phyloP scores from a whole-genome alignment of 2,797 vertebrate species.

The Spea hammondii region DNA sequence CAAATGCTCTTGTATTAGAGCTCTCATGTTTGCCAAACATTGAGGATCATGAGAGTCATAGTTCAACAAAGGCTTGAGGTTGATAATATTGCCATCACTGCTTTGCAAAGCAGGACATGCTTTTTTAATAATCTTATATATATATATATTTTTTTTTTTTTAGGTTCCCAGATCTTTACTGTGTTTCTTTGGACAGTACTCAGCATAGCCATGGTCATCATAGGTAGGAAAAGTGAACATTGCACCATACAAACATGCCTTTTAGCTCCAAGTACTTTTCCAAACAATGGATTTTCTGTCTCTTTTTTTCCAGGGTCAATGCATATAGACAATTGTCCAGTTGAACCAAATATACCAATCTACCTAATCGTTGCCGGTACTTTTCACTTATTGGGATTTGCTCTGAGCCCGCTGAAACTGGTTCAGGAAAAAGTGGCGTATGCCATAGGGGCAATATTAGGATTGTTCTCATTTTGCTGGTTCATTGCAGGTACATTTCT shows the following conservation, averaged over 20 bases:
- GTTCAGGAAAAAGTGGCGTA: constrained; percentile 25
- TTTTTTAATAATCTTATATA: neutral
- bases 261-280: neutral
- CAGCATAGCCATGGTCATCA: constrained; percentile 42
- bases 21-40: too few species aligned
- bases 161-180: constrained; percentile 19
- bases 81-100: too few species aligned
- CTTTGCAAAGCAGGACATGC: too few species aligned
- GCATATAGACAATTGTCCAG: constrained; percentile 37
- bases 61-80: too few species aligned
- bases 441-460: constrained; percentile 30
- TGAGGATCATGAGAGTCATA: too few species aligned
- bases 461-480: constrained; percentile 36
- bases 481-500: constrained; percentile 40
- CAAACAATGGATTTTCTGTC: neutral
- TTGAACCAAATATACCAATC: constrained; percentile 44
- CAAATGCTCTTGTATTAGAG: too few species aligned
- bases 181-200: constrained; percentile 39
- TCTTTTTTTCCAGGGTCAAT: constrained; percentile 23
- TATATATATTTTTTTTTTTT: constrained; percentile 6
- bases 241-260: neutral
- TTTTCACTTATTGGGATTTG: constrained; percentile 31
- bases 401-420: constrained; percentile 30
- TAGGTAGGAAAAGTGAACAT: constrained; percentile 21
- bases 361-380: constrained; percentile 44